A percentile compares a stretch with the other conserved stretches of the same genome.
These are phyloP conservation scores for Microplitis deprimator DNA, from an alignment of 2,888 invertebrate genomes.

Conservation along the genomic window DNA sequence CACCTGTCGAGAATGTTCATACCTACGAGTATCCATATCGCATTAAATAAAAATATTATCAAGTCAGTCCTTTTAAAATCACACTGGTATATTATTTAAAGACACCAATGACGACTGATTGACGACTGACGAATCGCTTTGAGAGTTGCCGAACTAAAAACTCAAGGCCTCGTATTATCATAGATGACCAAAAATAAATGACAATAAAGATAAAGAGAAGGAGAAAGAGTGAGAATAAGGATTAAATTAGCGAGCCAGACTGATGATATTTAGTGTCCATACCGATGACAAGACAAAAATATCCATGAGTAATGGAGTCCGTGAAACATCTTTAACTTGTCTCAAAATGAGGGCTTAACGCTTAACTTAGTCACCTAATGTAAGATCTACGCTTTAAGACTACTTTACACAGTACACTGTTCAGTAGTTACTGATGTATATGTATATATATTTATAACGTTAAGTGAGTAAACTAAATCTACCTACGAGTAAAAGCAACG, in stretches of 20 bases:
- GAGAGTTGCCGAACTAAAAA: no score
- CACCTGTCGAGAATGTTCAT: slow-evolving; percentile 64
- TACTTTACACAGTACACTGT: background rate
- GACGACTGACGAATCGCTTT: no score
- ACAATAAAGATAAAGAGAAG: background rate
- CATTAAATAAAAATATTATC: no score
- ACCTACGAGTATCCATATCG: background rate
- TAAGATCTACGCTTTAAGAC: background rate
- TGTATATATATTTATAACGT: background rate
- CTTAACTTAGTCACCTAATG: background rate
- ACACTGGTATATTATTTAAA: no score
- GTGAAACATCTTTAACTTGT: slow-evolving; percentile 1
- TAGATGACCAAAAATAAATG: background rate
- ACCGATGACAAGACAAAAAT: background rate
- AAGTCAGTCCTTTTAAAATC: no score
- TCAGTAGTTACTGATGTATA: background rate
- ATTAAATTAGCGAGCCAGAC: background rate
- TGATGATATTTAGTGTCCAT: background rate
- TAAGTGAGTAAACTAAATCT: slow-evolving; percentile 23
- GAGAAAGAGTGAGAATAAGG: no score
- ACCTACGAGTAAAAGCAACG: slow-evolving; percentile 23
- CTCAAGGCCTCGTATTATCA: background rate
- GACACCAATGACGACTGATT: no score
- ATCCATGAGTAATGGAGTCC: background rate
- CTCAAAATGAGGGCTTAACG: background rate